phyloP scores from a whole-genome alignment of 1,140 invertebrate species.

The Nasonia giraulti region DNA sequence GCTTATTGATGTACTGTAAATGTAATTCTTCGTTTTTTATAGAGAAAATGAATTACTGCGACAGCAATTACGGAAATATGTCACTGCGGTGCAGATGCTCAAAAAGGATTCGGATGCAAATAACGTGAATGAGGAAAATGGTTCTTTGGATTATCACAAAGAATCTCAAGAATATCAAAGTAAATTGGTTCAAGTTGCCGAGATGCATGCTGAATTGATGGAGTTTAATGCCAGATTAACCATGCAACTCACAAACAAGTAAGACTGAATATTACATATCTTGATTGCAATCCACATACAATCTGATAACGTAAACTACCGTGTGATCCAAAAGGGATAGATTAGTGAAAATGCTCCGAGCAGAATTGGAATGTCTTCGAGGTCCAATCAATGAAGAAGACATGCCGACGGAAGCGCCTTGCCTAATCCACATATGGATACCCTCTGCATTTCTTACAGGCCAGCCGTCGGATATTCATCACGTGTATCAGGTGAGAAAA shows the following conservation, averaged over 20 bases:
- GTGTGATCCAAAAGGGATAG: slow-evolving; percentile 76
- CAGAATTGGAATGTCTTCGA: slow-evolving; percentile 82
- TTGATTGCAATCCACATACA: neutral
- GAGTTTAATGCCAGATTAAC: slow-evolving; percentile 87
- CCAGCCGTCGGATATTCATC: slow-evolving; percentile 83
- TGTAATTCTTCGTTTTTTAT: neutral
- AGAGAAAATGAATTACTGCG: slow-evolving; percentile 92
- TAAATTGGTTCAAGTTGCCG: slow-evolving; percentile 94
- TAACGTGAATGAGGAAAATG: slow-evolving; percentile 66
- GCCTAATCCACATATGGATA: slow-evolving; percentile 91
- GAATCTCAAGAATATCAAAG: slow-evolving; percentile 90
- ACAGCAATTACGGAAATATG: slow-evolving; percentile 92
- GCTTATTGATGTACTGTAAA: slow-evolving; percentile 47
- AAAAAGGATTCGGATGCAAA: slow-evolving; percentile 76
- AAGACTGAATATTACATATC: slow-evolving; percentile 24
- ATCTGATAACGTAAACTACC: neutral
- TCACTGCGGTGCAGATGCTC: slow-evolving; percentile 91
- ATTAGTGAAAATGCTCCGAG: slow-evolving; percentile 78
- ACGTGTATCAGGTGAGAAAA: slow-evolving; percentile 88
- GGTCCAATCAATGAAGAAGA: slow-evolving; percentile 78
- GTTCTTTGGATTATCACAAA: slow-evolving; percentile 76
- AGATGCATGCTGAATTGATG: slow-evolving; percentile 97
- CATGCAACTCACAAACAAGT: slow-evolving; percentile 68
- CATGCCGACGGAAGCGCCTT: slow-evolving; percentile 67
- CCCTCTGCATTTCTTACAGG: slow-evolving; percentile 92